A percentile compares a stretch with the other conserved stretches of the same genome.
These are phyloP conservation scores for Misgurnus anguillicaudatus DNA, from an alignment of 2,113 vertebrate genomes.

Conservation along the genomic window DNA sequence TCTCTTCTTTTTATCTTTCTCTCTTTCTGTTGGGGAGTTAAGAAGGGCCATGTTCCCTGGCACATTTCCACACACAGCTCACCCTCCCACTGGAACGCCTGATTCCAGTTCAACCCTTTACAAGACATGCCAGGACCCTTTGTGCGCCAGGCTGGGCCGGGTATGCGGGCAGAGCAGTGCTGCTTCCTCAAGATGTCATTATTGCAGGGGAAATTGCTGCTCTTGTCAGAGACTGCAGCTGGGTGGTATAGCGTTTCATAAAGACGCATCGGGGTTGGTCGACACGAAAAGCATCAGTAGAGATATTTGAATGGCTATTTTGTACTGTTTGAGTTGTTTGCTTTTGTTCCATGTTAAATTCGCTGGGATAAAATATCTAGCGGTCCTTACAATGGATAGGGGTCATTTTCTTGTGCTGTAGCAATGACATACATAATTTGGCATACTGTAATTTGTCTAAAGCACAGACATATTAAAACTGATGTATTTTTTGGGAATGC, in stretches of 20 bases:
- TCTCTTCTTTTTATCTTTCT: conserved; percentile 45
- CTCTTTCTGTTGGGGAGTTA: conserved; percentile 68
- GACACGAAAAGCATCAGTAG: conserved; percentile 36
- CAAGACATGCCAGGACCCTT: conserved; percentile 69
- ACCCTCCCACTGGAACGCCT: conserved; percentile 59
- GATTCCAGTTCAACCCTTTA: conserved; percentile 61
- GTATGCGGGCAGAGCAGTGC: conserved; percentile 61
- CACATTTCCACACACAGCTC: conserved; percentile 66
- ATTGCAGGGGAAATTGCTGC: conserved; percentile 65
- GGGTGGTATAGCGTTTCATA: conserved; percentile 46
- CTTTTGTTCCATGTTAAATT: conserved; percentile 29
- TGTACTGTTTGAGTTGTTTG: conserved; percentile 17
- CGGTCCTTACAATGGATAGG: neutral
- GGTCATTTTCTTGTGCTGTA: neutral
- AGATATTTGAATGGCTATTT: conserved; percentile 47
- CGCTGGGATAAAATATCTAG: neutral
- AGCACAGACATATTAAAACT: neutral
- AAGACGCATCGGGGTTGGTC: conserved; percentile 44
- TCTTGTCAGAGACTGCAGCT: conserved; percentile 63
- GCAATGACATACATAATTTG: neutral
- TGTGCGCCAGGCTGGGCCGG: conserved; percentile 62
- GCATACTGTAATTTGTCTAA: neutral
- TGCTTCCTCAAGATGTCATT: conserved; percentile 68
- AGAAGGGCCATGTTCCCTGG: conserved; percentile 73
- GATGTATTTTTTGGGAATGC: neutral